Conservation (phyloP, 2,797 vertebrate species). For the Varecia variegata region DNA sequence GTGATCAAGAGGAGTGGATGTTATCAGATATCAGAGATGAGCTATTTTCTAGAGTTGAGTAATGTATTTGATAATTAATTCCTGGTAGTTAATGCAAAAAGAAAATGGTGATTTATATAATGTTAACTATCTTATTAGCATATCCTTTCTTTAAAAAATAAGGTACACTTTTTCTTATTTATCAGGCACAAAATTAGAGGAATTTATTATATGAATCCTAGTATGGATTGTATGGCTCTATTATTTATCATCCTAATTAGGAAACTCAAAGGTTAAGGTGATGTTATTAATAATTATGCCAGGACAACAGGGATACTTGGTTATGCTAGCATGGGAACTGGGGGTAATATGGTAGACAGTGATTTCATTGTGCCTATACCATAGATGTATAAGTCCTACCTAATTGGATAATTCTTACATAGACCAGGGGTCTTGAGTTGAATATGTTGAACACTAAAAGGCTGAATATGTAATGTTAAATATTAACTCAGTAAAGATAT, state of each 20-base stretch:
- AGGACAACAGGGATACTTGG: not conserved
- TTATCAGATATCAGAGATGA: not conserved
- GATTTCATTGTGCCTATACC: not conserved
- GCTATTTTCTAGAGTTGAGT: not conserved
- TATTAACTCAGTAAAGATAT: not conserved
- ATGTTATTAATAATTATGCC: not conserved
- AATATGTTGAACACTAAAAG: not conserved
- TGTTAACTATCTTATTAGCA: not conserved
- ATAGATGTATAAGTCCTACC: not conserved
- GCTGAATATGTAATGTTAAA: not conserved
- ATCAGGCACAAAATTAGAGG: not conserved
- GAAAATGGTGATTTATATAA: not conserved
- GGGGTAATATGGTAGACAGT: not conserved
- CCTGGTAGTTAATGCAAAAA: not conserved
- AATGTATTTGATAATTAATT: not conserved
- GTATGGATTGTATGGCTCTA: not conserved
- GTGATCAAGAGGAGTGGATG: not conserved
- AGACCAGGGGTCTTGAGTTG: not conserved
- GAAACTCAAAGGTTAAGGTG: not conserved
- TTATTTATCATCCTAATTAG: not conserved
- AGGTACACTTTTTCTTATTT: not conserved
- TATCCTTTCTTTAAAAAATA: not conserved
- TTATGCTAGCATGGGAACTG: not conserved
- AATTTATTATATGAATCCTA: not conserved
- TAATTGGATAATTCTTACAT: not conserved